Evolutionary conservation across 1,140 invertebrate genomes (phyloP).

Genomic region (Cyclargus thomasi): DNA sequence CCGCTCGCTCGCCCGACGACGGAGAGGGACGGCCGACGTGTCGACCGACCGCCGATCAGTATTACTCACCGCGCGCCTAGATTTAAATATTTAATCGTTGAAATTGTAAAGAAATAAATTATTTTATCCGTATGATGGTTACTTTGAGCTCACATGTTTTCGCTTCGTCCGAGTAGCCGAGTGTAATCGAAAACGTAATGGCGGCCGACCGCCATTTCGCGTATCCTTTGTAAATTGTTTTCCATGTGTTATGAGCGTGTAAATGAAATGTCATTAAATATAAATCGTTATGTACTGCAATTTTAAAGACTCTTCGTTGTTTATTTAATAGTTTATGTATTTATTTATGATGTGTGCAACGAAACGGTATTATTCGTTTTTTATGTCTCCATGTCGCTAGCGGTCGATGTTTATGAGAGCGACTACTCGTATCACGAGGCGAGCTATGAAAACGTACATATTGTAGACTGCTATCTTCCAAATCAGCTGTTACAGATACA

Average conservation of each 20-base stretch:
- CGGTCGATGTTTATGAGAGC: neutral
- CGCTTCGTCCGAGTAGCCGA: neutral
- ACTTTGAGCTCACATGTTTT: constrained; percentile 7
- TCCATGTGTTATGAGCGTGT: neutral
- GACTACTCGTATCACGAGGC: neutral
- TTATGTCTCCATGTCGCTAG: neutral
- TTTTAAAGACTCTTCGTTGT: constrained; percentile 1
- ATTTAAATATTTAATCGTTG: constrained; percentile 21
- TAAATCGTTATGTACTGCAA: constrained; percentile 6
- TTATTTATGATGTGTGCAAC: constrained; percentile 10
- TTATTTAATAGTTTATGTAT: constrained; percentile 1
- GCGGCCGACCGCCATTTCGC: neutral
- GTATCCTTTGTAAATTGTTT: neutral
- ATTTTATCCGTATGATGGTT: constrained; percentile 16
- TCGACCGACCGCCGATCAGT: constrained; percentile 31
- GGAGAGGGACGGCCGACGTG: constrained; percentile 18
- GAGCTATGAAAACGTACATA: neutral
- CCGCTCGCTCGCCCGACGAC: constrained; percentile 19
- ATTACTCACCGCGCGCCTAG: constrained; percentile 51
- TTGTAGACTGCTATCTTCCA: neutral
- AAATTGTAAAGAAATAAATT: constrained; percentile 17
- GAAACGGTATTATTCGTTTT: neutral
- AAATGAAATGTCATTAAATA: constrained; percentile 6
- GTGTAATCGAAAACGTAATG: neutral
- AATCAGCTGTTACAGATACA: neutral